These are phyloP conservation scores for Notocelia uddmanniana DNA, from an alignment of 2,888 invertebrate species.

Conservation along the genomic window DNA sequence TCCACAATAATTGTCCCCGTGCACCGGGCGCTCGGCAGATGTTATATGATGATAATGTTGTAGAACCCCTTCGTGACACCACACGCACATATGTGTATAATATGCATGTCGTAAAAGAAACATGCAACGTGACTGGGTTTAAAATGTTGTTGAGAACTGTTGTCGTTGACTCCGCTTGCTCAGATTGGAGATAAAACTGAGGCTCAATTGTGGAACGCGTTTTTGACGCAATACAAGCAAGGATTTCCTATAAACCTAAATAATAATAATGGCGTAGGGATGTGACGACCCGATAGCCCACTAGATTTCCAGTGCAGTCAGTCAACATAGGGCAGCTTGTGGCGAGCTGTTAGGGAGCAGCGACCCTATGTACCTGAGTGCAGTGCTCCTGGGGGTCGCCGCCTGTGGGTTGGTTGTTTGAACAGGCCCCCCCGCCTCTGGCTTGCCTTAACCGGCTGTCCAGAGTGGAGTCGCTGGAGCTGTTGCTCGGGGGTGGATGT, in stretches of 20 bases:
- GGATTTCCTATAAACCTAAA: neutral
- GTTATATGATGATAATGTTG: conserved; percentile 37
- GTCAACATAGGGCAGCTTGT: no score
- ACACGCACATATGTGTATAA: neutral
- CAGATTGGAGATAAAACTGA: conserved; percentile 9
- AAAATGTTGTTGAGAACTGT: conserved; percentile 8
- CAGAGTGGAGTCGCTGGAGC: no score
- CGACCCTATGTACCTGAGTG: no score
- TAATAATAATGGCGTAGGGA: no score
- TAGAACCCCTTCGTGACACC: conserved; percentile 8
- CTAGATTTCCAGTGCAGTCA: no score
- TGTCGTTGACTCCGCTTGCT: neutral
- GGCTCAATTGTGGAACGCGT: neutral
- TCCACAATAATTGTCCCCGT: conserved; percentile 45
- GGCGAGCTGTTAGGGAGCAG: no score
- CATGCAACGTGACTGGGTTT: conserved; percentile 18
- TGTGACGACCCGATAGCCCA: no score
- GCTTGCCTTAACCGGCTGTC: no score
- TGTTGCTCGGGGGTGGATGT: no score
- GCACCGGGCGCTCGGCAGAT: conserved; percentile 42
- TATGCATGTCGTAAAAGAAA: neutral
- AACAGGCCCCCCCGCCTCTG: no score
- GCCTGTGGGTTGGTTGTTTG: no score
- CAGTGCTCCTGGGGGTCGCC: no score
- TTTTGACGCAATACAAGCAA: neutral